Evolutionary conservation across 2,888 invertebrate genomes (phyloP).

Genomic region (Heteromurus nitidus): DNA sequence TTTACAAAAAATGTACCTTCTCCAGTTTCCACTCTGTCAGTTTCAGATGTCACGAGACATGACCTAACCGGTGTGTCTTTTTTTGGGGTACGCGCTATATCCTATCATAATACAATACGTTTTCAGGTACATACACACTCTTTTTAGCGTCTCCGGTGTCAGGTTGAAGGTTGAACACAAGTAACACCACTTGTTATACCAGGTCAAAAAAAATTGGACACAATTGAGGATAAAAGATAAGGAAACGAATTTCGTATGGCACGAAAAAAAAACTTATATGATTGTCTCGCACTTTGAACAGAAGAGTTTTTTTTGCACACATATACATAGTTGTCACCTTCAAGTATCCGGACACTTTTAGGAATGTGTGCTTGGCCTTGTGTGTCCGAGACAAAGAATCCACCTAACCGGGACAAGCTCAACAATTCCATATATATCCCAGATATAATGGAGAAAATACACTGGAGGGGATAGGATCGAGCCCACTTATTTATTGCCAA

Average conservation of each 20-base stretch:
- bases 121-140: too few species aligned
- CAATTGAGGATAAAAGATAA: not conserved
- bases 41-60: slow-evolving; percentile 48
- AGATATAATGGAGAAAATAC: slow-evolving; percentile 1
- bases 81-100: too few species aligned
- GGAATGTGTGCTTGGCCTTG: not conserved
- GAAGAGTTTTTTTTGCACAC: not conserved
- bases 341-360: slow-evolving; percentile 15
- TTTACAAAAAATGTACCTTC: slow-evolving; percentile 16
- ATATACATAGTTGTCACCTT: slow-evolving; percentile 27
- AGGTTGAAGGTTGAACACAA: slow-evolving; percentile 44
- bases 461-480: too few species aligned
- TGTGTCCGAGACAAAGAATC: not conserved
- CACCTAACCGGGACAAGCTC: too few species aligned
- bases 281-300: too few species aligned
- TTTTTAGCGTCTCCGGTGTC: slow-evolving; percentile 35
- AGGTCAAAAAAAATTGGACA: not conserved
- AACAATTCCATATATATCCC: too few species aligned
- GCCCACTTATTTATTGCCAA: slow-evolving; percentile 26
- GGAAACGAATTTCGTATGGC: too few species aligned
- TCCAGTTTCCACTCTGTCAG: slow-evolving; percentile 44
- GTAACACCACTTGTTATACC: not conserved
- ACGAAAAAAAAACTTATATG: too few species aligned
- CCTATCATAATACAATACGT: too few species aligned
- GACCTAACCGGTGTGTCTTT: not conserved